Conservation (phyloP, 2,113 vertebrate genomes). For the Sinosuthora webbiana region DNA sequence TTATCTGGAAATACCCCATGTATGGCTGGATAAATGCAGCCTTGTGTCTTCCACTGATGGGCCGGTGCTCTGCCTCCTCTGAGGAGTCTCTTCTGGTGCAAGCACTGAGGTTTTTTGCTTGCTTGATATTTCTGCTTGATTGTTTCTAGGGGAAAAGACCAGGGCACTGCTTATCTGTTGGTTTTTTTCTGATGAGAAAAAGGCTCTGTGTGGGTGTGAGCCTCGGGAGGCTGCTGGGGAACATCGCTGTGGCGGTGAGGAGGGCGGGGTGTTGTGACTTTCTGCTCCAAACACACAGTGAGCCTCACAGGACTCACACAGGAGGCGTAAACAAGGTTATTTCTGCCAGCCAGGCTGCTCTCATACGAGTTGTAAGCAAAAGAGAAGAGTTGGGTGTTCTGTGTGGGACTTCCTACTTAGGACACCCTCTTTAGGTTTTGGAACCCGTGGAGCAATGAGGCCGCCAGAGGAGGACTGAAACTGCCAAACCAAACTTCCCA, state of each 20-base stretch:
- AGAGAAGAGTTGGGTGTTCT: neutral
- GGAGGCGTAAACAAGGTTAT: neutral
- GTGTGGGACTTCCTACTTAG: rapidly evolving
- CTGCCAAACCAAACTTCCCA: neutral
- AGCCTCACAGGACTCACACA: neutral
- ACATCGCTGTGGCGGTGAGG: neutral
- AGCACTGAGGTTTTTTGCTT: neutral
- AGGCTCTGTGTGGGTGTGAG: neutral
- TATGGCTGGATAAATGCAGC: rapidly evolving
- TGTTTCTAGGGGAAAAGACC: neutral
- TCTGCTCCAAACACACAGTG: neutral
- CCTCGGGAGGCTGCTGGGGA: neutral
- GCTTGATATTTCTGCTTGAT: neutral
- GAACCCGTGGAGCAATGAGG: neutral
- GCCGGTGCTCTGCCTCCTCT: neutral
- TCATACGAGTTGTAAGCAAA: rapidly evolving
- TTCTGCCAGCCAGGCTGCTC: neutral
- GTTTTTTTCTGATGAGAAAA: neutral
- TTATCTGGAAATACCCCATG: rapidly evolving
- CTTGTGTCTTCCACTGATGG: neutral
- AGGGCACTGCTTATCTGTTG: neutral
- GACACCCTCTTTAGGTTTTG: neutral
- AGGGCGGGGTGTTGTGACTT: neutral
- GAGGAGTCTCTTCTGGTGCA: neutral
- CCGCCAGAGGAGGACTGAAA: neutral